Percentiles rank a stretch among this genome's conserved stretches.
Evolutionary conservation across 2,797 vertebrate genomes (phyloP).

Genomic region (Scolopax rusticola): DNA sequence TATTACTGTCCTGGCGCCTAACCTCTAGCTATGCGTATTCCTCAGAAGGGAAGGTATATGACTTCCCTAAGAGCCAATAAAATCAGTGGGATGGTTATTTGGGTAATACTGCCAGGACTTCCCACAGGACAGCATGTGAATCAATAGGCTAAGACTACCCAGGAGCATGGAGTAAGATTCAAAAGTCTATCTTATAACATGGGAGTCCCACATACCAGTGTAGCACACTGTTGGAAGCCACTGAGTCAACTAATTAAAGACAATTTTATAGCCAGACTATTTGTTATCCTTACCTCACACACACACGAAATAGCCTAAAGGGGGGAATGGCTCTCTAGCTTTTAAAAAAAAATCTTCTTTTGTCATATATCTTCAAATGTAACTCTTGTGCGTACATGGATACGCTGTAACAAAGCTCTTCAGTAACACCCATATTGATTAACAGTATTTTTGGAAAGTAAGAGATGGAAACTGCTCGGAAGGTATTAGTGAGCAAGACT

Average conservation of each 20-base stretch:
- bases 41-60: slow-evolving; percentile 60
- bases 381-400: not conserved
- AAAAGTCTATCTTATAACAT: slow-evolving; percentile 30
- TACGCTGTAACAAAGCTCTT: not conserved
- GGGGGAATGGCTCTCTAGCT: not conserved
- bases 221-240: slow-evolving; percentile 51
- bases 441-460: slow-evolving; percentile 31
- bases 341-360: not conserved
- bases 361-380: not conserved
- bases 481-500: slow-evolving; percentile 11
- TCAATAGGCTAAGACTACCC: slow-evolving; percentile 33
- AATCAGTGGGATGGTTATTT: slow-evolving; percentile 68
- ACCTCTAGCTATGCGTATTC: slow-evolving; percentile 55
- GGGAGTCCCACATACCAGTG: slow-evolving; percentile 14
- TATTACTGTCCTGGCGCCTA: slow-evolving; percentile 68
- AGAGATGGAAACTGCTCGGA: not conserved
- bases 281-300: not conserved
- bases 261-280: slow-evolving; percentile 44
- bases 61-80: slow-evolving; percentile 66
- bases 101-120: slow-evolving; percentile 48
- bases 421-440: not conserved
- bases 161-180: slow-evolving; percentile 30
- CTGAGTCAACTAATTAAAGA: slow-evolving; percentile 58
- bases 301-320: not conserved
- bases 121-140: slow-evolving; percentile 51